phyloP scores from a whole-genome alignment of 2,113 vertebrate species.

The Misgurnus anguillicaudatus region DNA sequence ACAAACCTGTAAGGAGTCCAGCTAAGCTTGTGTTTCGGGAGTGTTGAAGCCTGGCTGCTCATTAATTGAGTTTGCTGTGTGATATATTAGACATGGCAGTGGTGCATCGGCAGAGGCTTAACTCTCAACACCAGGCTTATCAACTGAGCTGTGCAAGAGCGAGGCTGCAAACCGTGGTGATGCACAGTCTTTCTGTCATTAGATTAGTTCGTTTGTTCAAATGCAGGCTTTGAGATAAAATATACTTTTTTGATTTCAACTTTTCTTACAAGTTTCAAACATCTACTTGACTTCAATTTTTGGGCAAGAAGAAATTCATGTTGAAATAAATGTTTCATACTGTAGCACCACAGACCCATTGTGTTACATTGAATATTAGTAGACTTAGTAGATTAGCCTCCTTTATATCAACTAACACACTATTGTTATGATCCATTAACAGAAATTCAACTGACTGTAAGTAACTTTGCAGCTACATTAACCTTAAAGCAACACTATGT shows the following conservation, averaged over 20 bases:
- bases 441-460: too few relatives aligned
- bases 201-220: constrained; percentile 3
- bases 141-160: background rate
- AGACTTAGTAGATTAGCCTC: too few relatives aligned
- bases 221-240: background rate
- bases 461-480: too few relatives aligned
- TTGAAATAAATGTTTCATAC: too few relatives aligned
- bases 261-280: background rate
- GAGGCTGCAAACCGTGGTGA: background rate
- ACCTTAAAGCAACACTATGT: too few relatives aligned
- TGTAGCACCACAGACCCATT: too few relatives aligned
- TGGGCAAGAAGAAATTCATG: too few relatives aligned
- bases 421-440: too few relatives aligned
- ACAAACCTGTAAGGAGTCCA: constrained; percentile 10
- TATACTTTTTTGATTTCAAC: background rate
- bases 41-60: constrained; percentile 27
- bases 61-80: constrained; percentile 41
- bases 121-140: constrained; percentile 12
- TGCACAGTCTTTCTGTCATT: background rate
- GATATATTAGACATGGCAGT: constrained; percentile 14
- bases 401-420: too few relatives aligned
- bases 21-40: background rate
- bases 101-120: constrained; percentile 5
- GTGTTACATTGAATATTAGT: too few relatives aligned
- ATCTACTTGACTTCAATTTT: too few relatives aligned